Conservation (phyloP, 2,888 invertebrate species). For the Strigamia crassipes region DNA sequence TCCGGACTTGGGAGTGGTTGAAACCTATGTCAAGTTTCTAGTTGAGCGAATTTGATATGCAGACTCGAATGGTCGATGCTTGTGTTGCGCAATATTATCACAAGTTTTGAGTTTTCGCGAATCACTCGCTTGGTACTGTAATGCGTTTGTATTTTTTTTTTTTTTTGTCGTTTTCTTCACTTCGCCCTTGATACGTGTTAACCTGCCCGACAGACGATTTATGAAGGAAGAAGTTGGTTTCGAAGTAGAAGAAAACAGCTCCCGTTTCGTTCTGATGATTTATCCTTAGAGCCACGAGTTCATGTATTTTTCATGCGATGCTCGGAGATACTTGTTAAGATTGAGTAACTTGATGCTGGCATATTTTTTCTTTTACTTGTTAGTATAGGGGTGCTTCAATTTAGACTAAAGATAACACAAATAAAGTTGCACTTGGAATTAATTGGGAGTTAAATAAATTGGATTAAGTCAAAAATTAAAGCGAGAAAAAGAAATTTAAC, state of each 20-base stretch:
- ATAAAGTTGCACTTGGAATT: neutral
- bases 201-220: conserved; percentile 11
- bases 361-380: conserved; percentile 16
- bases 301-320: conserved; percentile 21
- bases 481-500: too few relatives aligned
- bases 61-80: neutral
- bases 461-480: neutral
- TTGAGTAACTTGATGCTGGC: conserved; percentile 21
- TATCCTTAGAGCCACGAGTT: conserved; percentile 16
- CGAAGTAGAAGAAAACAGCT: conserved; percentile 21
- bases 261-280: conserved; percentile 10
- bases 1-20: too few relatives aligned
- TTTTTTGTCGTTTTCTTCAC: neutral
- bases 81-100: neutral
- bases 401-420: neutral
- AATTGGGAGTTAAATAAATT: neutral
- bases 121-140: neutral
- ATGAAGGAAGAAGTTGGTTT: conserved; percentile 16
- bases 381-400: conserved; percentile 16
- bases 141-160: conserved; percentile 4
- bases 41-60: neutral
- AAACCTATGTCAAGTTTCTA: neutral
- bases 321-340: conserved; percentile 21
- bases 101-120: neutral
- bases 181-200: conserved; percentile 11